A percentile compares a stretch with the other conserved stretches of the same genome.
Conservation (phyloP, 2,797 vertebrate species). For the Gallinago nigripennis region DNA sequence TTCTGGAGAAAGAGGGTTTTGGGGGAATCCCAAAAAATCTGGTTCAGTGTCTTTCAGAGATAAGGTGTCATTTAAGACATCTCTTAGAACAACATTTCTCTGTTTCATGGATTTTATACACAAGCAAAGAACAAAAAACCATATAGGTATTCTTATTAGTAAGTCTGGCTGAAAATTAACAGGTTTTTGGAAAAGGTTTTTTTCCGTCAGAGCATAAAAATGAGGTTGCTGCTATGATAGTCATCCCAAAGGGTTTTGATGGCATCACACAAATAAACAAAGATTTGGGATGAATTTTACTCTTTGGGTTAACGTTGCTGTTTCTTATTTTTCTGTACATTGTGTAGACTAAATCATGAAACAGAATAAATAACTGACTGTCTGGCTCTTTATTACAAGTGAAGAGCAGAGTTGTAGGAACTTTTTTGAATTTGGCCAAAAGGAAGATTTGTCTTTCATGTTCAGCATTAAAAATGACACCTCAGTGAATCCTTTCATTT, state of each 20-base stretch:
- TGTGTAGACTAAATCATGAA: background rate
- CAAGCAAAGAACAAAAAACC: background rate
- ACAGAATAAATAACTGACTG: background rate
- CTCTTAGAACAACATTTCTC: background rate
- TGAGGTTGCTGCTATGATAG: background rate
- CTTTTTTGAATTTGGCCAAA: background rate
- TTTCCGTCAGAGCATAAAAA: background rate
- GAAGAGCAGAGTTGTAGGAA: background rate
- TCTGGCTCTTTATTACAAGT: background rate
- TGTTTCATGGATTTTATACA: background rate
- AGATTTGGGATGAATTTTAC: background rate
- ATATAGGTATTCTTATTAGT: background rate
- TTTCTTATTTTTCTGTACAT: slow-evolving; percentile 19
- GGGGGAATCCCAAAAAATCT: background rate
- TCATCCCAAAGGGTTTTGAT: background rate
- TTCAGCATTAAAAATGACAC: background rate
- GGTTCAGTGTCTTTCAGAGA: background rate
- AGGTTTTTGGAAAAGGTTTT: background rate
- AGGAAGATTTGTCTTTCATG: background rate
- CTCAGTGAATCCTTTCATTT: background rate
- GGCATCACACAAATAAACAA: background rate
- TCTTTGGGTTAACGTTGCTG: background rate
- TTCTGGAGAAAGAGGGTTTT: background rate
- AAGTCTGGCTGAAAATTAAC: background rate
- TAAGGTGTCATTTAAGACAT: background rate